phyloP scores from a whole-genome alignment of 2,797 vertebrate species.

The Ctenochaetus hawaiiensis region DNA sequence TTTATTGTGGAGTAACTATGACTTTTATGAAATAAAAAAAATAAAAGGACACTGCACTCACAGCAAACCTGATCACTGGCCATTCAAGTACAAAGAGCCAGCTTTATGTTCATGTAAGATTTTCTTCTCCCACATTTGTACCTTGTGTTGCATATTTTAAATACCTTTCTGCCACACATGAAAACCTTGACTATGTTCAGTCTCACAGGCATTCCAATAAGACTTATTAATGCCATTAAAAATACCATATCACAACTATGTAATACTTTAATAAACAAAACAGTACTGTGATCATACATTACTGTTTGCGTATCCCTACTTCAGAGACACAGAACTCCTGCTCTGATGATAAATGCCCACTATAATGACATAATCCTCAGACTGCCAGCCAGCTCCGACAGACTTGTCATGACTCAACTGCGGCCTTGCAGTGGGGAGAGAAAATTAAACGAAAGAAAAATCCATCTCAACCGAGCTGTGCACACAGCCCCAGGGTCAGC shows the following conservation, averaged over 20 bases:
- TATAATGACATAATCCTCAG: constrained; percentile 63
- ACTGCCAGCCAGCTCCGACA: constrained; percentile 61
- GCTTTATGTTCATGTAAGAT: neutral
- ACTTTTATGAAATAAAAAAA: neutral
- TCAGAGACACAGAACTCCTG: neutral
- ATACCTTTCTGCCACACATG: neutral
- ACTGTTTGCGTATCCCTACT: neutral
- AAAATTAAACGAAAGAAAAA: neutral
- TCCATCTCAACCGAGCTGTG: constrained; percentile 29
- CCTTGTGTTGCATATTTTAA: neutral
- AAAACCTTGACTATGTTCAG: neutral
- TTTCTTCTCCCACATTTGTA: neutral
- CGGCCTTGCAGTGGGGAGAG: constrained; percentile 12
- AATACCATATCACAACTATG: neutral
- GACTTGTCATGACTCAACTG: constrained; percentile 67
- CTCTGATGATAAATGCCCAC: constrained; percentile 39
- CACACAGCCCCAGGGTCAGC: constrained; percentile 26
- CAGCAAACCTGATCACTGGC: neutral
- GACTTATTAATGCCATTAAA: neutral
- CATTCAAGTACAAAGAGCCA: neutral
- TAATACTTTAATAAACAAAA: neutral
- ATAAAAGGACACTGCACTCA: neutral
- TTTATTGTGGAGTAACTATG: neutral
- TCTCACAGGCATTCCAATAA: neutral
- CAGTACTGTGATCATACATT: neutral